These are phyloP conservation scores for Drosophila sechellia DNA, from an alignment of 1,140 invertebrate genomes.

Conservation along the genomic window DNA sequence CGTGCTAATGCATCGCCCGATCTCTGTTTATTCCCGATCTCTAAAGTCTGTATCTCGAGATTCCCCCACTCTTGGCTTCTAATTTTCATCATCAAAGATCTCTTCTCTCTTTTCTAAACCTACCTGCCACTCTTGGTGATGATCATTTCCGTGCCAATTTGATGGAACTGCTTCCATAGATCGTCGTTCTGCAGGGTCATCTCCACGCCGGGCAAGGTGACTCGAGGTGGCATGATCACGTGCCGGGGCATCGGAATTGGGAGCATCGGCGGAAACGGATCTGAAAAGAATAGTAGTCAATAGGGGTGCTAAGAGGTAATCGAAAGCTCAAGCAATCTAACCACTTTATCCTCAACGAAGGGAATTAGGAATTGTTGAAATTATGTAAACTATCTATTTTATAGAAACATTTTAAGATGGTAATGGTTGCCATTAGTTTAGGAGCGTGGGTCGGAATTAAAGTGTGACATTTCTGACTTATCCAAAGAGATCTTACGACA, in stretches of 20 bases:
- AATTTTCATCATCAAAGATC: not conserved
- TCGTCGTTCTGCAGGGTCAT: conserved; percentile 93
- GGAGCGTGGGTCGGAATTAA: not conserved
- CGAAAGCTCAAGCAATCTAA: not conserved
- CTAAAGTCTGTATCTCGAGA: not conserved
- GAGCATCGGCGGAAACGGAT: conserved; percentile 79
- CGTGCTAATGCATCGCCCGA: conserved; percentile 66
- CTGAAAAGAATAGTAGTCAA: conserved; percentile 24
- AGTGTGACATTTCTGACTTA: not conserved
- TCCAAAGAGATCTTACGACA: not conserved
- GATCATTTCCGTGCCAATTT: conserved; percentile 99
- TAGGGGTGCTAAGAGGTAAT: not conserved
- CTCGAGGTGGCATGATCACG: conserved; percentile 77
- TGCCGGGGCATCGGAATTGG: conserved; percentile 74
- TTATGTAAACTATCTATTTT: no score
- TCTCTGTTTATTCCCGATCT: conserved; percentile 25
- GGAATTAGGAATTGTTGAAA: no score
- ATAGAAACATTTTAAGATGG: not conserved
- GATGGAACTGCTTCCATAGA: conserved; percentile 97
- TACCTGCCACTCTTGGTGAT: conserved; percentile 99
- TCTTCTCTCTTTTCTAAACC: not conserved
- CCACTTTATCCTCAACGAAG: no score
- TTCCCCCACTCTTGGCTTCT: not conserved
- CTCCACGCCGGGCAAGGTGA: conserved; percentile 82
- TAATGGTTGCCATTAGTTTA: not conserved